Percentiles rank a stretch among this genome's conserved stretches.
phyloP scores from a whole-genome alignment of 2,888 invertebrate genomes.

The Aphelenchoides bicaudatus region DNA sequence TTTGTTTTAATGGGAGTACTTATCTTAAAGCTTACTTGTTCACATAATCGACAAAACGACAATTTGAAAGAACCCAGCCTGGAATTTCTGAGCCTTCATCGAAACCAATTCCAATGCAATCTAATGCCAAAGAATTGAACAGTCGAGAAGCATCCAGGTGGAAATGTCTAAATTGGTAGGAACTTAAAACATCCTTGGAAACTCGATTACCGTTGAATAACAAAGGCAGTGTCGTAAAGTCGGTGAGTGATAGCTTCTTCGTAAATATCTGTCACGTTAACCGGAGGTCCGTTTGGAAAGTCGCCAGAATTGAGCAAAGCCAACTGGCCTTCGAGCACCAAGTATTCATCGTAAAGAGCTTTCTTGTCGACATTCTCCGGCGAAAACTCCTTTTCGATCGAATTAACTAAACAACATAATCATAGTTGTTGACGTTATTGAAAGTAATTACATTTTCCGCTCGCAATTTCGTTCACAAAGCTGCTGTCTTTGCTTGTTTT shows the following conservation, averaged over 20 bases:
- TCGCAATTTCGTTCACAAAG: neutral
- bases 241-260: slow-evolving; percentile 35
- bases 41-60: slow-evolving; percentile 26
- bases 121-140: slow-evolving; percentile 34
- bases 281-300: slow-evolving; percentile 38
- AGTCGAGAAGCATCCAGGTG: slow-evolving; percentile 32
- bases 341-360: slow-evolving; percentile 31
- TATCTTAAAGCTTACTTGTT: neutral
- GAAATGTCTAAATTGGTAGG: slow-evolving; percentile 34
- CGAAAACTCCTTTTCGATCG: neutral
- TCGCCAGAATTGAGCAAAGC: slow-evolving; percentile 29
- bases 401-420: too few relatives aligned
- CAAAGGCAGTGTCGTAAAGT: slow-evolving; percentile 48
- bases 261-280: slow-evolving; percentile 35
- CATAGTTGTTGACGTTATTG: too few relatives aligned
- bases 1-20: neutral
- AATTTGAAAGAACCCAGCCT: slow-evolving; percentile 28
- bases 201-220: slow-evolving; percentile 34
- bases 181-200: slow-evolving; percentile 3
- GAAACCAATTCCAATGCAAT: slow-evolving; percentile 34
- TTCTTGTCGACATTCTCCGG: slow-evolving; percentile 5
- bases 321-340: slow-evolving; percentile 35
- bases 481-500: neutral
- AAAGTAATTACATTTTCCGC: too few relatives aligned
- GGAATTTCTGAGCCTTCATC: slow-evolving; percentile 22